phyloP scores from a whole-genome alignment of 1,140 invertebrate species.

The Zaprionus davidi region DNA sequence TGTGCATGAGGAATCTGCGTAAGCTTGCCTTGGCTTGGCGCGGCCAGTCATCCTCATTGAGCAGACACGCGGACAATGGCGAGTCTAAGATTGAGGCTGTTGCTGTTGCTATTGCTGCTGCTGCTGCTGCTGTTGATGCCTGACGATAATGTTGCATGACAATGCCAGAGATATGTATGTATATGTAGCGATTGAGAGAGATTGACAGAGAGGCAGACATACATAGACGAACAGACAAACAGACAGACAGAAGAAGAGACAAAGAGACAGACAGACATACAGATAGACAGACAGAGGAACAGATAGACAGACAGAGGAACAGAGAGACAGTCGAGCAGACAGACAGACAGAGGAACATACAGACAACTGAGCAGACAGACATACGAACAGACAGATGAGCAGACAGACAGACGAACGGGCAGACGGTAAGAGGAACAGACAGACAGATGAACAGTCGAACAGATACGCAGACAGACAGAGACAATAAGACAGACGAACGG shows the following conservation, averaged over 20 bases:
- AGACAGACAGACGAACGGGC: too few relatives aligned
- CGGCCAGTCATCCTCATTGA: conserved; percentile 49
- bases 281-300: too few relatives aligned
- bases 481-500: conserved; percentile 23
- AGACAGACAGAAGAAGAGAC: not conserved
- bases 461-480: too few relatives aligned
- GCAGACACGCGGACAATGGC: conserved; percentile 38
- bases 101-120: conserved; percentile 10
- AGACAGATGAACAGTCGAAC: too few relatives aligned
- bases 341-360: too few relatives aligned
- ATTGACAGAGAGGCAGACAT: too few relatives aligned
- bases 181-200: conserved; percentile 34
- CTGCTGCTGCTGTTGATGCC: conserved; percentile 39
- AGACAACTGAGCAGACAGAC: too few relatives aligned
- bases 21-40: conserved; percentile 22
- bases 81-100: conserved; percentile 28
- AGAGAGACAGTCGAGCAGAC: too few relatives aligned
- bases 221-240: conserved; percentile 19
- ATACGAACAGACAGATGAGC: too few relatives aligned
- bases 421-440: too few relatives aligned
- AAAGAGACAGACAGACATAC: too few relatives aligned
- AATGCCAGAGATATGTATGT: conserved; percentile 14
- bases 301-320: too few relatives aligned
- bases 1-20: conserved; percentile 36
- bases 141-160: conserved; percentile 58